Evolutionary conservation across 2,113 vertebrate species (phyloP).

Genomic region (Callaeas wilsoni): DNA sequence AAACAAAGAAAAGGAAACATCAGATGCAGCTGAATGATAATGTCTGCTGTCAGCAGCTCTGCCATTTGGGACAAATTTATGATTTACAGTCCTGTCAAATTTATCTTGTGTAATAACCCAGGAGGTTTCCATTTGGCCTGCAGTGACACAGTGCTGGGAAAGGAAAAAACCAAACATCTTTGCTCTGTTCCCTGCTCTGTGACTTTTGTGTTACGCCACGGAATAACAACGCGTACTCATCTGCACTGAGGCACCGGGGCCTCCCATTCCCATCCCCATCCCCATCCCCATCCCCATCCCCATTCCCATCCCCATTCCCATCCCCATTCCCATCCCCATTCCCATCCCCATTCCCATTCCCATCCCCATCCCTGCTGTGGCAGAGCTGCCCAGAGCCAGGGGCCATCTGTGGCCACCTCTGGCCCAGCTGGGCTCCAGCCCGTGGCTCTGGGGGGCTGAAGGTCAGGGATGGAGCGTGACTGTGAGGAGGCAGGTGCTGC

Average conservation of each 20-base stretch:
- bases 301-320: no score
- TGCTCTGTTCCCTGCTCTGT: not conserved
- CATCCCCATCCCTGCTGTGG: no score
- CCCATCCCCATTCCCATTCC: no score
- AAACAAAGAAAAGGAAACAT: not conserved
- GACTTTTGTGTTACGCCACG: not conserved
- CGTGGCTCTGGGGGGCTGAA: rapidly evolving
- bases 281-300: no score
- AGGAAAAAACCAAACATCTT: not conserved
- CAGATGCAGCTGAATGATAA: not conserved
- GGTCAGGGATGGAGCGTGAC: rapidly evolving
- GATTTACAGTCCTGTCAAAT: not conserved
- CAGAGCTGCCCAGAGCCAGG: not conserved
- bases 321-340: no score
- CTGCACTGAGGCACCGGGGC: rapidly evolving
- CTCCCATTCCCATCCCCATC: no score
- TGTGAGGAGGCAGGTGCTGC: not conserved
- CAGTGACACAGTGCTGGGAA: not conserved
- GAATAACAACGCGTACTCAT: rapidly evolving
- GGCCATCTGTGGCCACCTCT: not conserved
- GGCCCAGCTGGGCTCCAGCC: not conserved
- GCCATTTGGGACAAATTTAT: not conserved
- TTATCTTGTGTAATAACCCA: not conserved
- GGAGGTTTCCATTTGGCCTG: not conserved
- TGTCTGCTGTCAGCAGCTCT: not conserved